Evolutionary conservation across 2,113 vertebrate genomes (phyloP), one percentile per base, ranked within the genome.

Genomic region (Thalassoma bifasciatum): DNA sequence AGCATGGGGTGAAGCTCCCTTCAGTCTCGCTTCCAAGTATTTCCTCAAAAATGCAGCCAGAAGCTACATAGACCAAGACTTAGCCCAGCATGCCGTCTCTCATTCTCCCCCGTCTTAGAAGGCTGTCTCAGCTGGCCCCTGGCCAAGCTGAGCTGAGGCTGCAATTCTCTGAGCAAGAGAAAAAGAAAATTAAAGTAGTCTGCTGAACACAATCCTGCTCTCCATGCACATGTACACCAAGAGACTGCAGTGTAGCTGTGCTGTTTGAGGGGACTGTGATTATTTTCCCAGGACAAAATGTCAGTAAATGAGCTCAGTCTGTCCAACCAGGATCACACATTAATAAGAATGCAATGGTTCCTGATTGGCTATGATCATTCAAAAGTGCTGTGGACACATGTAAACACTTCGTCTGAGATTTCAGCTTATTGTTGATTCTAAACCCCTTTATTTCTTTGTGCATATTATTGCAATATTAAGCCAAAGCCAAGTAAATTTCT

Each of bases 111-210:
- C 47, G 50, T 49, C 56, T 69, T 21, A n/a, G 38, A 59, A 73
- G 57, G 46, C 63, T 77, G 66, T 85, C 78, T 82, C 62, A 46
- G 50, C 24, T 81, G 82, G 84, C 59, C 11, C 5, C 58, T 54
- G n/a, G 65, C 83, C 86, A 80, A 56, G 49, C 49, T 54, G 42
- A 80, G 75, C 80, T 66, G 58, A 83, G 60, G 56, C 53, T 72
- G 72, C 24, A 67, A 24, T 52, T 79, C 73, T 72, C 51, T 67
- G 68, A 75, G 73, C 70, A 54, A 80, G 74, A 65, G 78, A 81
- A 82, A 86, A 79, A 84, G 72, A 67, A 72, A 71, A 86, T 84
- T 76, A 68, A 78, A 71, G 74, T 84, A 80, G 78, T 81, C 79
- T 75, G 72, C 23, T 57, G 64, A 46, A 76, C 63, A 79, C 72